Evolutionary conservation across 2,888 invertebrate genomes (phyloP), one percentile per base, ranked within the genome.

Genomic region (Drosophila nigricruria): DNA sequence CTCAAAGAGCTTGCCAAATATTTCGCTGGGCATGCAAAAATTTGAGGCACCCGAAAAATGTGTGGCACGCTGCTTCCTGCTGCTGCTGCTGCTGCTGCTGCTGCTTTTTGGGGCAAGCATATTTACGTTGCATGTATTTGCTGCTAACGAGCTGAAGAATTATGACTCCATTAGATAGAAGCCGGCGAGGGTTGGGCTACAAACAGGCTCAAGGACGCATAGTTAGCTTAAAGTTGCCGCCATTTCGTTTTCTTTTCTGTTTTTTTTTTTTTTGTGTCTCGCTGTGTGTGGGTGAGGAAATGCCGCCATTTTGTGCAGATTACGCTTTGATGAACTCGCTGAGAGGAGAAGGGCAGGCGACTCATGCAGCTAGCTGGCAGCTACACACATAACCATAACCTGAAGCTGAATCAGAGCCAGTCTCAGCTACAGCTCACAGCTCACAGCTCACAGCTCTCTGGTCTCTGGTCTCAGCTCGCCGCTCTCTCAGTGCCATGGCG

Each of bases 141-240:
- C 83, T 80, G 86, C 86, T 86, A 86, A 86, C 86, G 86, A 86
- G 86, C 88, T 75, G 84, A 88, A 86, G 89, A 86, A 86, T 86
- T 86, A 86, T 86, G 86, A 88, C 89, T 88, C 86, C 89, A 86
- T 86, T 86, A 86, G 77, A 71, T 47, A 68, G 53, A 67, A 61
- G 72, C 58, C 63, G 40, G 25, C 60, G 53, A 52, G 58, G 58
- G 59, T 18, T 61, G 40, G 40, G 36, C 45, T 18, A 12, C n/a
- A 53, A 18, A 45, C 47, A 16, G 65, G 56, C 32, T 20, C 47
- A 67, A 77, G 67, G 56, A 68, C 79, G 71, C 75, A 75, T 84
- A 84, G 84, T 84, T 84, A 71, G 88, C 88, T 84, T 88, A 77
- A 82, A 84, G 88, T 82, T 88, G 85, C 70, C 65, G 67, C 70